A percentile compares a stretch with the other conserved stretches of the same genome.
Evolutionary conservation across 1,140 invertebrate genomes (phyloP).

Genomic region (Brachionus angularis): DNA sequence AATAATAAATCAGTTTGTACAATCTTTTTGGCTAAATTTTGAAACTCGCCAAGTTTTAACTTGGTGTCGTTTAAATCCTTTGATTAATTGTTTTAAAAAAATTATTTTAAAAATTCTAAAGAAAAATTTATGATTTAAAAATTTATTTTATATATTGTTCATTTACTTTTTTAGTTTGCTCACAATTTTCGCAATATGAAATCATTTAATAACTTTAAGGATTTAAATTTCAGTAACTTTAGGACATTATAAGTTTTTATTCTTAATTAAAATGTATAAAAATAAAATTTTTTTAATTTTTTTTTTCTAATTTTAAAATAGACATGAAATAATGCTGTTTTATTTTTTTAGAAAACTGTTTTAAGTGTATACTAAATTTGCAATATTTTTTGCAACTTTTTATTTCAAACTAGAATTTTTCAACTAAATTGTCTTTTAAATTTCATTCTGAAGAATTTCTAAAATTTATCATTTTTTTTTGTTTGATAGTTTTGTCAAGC

Average conservation of each 20-base stretch:
- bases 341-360: no score
- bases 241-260: background rate
- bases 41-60: conserved; percentile 26
- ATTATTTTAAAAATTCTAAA: no score
- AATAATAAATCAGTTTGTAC: conserved; percentile 33
- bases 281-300: background rate
- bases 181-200: conserved; percentile 34
- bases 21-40: conserved; percentile 35
- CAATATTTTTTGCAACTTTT: no score
- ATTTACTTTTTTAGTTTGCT: conserved; percentile 29
- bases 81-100: no score
- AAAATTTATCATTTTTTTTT: no score
- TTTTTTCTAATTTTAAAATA: background rate
- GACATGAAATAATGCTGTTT: no score
- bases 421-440: no score
- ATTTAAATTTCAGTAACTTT: background rate
- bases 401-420: no score
- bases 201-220: conserved; percentile 10
- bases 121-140: no score
- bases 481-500: no score
- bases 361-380: no score
- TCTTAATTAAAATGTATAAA: background rate
- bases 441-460: no score
- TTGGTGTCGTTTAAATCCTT: conserved; percentile 40
- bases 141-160: background rate